Percentiles rank a stretch among this genome's conserved stretches.
Conservation (phyloP, 2,113 vertebrate species). For the Cathartes aura region DNA sequence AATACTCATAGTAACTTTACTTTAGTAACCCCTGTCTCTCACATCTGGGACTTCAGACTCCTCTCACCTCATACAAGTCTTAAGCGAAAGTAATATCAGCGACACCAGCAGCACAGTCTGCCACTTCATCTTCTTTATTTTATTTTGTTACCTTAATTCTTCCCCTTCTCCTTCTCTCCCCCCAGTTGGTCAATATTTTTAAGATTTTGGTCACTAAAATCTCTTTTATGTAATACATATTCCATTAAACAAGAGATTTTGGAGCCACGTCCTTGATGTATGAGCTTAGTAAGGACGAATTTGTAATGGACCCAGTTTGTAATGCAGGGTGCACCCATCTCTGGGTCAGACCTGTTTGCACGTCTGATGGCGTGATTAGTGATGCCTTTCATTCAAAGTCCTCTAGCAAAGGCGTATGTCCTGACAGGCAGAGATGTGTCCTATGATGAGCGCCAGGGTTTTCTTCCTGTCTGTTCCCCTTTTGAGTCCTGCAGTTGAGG, state of each 20-base stretch:
- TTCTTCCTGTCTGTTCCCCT: background rate
- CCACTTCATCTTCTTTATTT: background rate
- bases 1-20: background rate
- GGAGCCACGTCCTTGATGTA: background rate
- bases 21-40: background rate
- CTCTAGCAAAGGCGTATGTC: fast-evolving
- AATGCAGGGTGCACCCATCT: background rate
- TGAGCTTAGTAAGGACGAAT: background rate
- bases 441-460: fast-evolving
- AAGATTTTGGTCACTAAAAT: background rate
- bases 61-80: background rate
- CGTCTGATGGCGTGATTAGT: fast-evolving
- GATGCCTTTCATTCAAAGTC: background rate
- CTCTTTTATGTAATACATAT: background rate
- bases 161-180: background rate
- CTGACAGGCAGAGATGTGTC: background rate
- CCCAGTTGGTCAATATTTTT: fast-evolving
- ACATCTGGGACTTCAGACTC: background rate
- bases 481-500: background rate
- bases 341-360: background rate
- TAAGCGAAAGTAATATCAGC: background rate
- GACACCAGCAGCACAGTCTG: background rate
- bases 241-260: background rate
- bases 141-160: background rate
- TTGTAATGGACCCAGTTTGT: background rate